Percentiles rank a stretch among this genome's conserved stretches.
These are phyloP conservation scores for Patella depressa DNA, from an alignment of 2,888 invertebrate species.

Conservation along the genomic window DNA sequence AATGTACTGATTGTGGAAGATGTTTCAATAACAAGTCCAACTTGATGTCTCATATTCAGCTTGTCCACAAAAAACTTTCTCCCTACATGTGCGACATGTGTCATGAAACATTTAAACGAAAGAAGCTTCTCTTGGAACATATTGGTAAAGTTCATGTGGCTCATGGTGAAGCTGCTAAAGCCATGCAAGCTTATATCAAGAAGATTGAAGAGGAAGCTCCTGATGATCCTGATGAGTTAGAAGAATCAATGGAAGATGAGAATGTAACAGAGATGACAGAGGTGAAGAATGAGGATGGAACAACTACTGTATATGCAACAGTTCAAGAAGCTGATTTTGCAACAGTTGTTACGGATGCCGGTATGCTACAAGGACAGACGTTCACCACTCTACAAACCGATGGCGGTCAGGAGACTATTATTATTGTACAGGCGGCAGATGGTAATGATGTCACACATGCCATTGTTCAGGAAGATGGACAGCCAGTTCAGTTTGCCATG, in stretches of 20 bases:
- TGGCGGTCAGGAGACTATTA: slow-evolving; percentile 63
- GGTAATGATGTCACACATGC: slow-evolving; percentile 63
- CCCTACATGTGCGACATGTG: slow-evolving; percentile 68
- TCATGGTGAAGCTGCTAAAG: slow-evolving; percentile 61
- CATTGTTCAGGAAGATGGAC: slow-evolving; percentile 59
- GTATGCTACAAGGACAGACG: slow-evolving; percentile 54
- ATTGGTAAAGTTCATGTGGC: slow-evolving; percentile 64
- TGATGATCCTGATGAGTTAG: slow-evolving; percentile 56
- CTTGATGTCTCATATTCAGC: slow-evolving; percentile 65
- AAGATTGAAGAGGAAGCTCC: slow-evolving; percentile 59
- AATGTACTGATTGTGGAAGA: slow-evolving; percentile 65
- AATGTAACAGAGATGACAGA: slow-evolving; percentile 40
- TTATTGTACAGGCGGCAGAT: slow-evolving; percentile 64
- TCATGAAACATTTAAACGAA: slow-evolving; percentile 64
- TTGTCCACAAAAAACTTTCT: slow-evolving; percentile 63
- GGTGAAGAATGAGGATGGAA: slow-evolving; percentile 44
- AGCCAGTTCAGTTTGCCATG: slow-evolving; percentile 59
- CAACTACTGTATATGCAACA: slow-evolving; percentile 42
- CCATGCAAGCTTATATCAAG: slow-evolving; percentile 55
- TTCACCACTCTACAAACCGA: slow-evolving; percentile 61
- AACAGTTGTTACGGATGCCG: slow-evolving; percentile 54
- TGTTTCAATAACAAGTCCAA: slow-evolving; percentile 68
- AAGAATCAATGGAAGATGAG: slow-evolving; percentile 42
- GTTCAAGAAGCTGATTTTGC: slow-evolving; percentile 44
- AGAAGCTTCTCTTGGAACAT: slow-evolving; percentile 62